Evolutionary conservation across 1,140 invertebrate species (phyloP).

Genomic region (Drosophila tani): DNA sequence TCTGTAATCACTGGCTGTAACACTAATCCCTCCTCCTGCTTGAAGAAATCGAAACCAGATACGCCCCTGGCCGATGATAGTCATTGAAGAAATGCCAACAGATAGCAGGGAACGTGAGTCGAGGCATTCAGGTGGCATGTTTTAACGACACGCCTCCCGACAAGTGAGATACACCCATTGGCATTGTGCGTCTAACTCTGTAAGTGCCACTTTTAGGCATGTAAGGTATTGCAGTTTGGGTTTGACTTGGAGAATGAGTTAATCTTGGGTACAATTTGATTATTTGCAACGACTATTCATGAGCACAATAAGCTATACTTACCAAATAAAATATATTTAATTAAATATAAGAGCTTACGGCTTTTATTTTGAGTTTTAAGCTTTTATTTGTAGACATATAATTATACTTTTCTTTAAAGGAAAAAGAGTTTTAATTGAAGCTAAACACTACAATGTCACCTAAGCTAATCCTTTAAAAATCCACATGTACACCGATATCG

Average conservation of each 20-base stretch:
- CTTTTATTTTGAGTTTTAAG: too few relatives aligned
- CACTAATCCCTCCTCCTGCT: slow-evolving; percentile 2
- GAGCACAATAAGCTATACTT: neutral
- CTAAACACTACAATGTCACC: neutral
- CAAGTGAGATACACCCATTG: neutral
- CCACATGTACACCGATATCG: neutral
- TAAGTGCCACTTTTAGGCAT: neutral
- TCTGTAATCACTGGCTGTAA: neutral
- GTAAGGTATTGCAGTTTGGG: neutral
- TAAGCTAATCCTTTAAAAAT: neutral
- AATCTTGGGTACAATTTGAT: neutral
- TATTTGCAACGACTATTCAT: neutral
- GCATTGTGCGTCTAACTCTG: slow-evolving; percentile 9
- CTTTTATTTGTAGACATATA: too few relatives aligned
- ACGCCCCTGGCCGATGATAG: slow-evolving; percentile 26
- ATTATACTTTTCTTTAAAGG: neutral
- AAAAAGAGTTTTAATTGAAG: too few relatives aligned
- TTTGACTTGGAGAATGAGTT: neutral
- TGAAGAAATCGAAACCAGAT: slow-evolving; percentile 21
- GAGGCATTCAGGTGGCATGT: slow-evolving; percentile 44
- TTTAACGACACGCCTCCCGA: slow-evolving; percentile 24
- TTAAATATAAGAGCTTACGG: too few relatives aligned
- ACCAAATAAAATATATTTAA: neutral
- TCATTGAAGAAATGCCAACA: slow-evolving; percentile 26
- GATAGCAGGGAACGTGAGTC: slow-evolving; percentile 33